Percentiles rank a stretch among this genome's conserved stretches.
These are phyloP conservation scores for Carterocephalus palaemon DNA, from an alignment of 2,888 invertebrate species.

Conservation along the genomic window DNA sequence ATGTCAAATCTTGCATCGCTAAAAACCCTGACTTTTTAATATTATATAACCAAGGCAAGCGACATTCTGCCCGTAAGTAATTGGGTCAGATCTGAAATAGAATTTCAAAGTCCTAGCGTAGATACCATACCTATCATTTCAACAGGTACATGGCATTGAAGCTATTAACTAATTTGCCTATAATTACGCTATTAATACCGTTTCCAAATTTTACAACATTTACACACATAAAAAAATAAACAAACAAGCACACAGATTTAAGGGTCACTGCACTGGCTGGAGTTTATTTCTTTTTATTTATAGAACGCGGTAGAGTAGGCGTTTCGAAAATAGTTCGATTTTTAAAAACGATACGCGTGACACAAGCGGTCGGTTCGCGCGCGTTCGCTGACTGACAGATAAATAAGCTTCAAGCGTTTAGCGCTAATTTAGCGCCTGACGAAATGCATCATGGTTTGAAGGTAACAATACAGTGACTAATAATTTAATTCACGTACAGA, in stretches of 20 bases:
- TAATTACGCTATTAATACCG: constrained; percentile 10
- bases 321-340: constrained; percentile 24
- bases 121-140: constrained; percentile 5
- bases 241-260: constrained; percentile 27
- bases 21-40: constrained; percentile 24
- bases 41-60: constrained; percentile 25
- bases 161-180: constrained; percentile 3
- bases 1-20: constrained; percentile 13
- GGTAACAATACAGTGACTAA: constrained; percentile 3
- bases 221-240: constrained; percentile 21
- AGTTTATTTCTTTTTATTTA: constrained; percentile 48
- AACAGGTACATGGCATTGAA: neutral
- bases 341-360: constrained; percentile 37
- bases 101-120: constrained; percentile 14
- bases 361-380: constrained; percentile 58
- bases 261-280: constrained; percentile 66
- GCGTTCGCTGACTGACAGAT: constrained; percentile 52
- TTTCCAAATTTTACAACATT: constrained; percentile 18
- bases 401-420: constrained; percentile 26
- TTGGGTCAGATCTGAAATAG: constrained; percentile 24
- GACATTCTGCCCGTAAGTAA: constrained; percentile 21
- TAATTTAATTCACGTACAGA: no score
- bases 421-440: constrained; percentile 32
- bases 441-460: constrained; percentile 20
- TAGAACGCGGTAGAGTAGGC: constrained; percentile 36